Conservation (phyloP, 2,888 invertebrate species). For the Podotricha telesiphe region DNA sequence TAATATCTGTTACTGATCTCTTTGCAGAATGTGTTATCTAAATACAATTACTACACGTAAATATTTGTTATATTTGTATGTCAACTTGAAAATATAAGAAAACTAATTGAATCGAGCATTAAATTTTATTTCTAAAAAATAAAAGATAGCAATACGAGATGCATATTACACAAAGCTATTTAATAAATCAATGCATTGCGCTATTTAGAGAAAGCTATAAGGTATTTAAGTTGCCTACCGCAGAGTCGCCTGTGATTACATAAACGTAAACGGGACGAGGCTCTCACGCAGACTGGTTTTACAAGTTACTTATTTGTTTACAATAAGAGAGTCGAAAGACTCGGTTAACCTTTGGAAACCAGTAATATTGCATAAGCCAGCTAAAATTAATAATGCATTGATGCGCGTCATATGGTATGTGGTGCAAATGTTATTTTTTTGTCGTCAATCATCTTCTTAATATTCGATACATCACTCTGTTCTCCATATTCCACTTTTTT, state of each 20-base stretch:
- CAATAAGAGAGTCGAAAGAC: constrained; percentile 42
- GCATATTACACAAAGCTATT: neutral
- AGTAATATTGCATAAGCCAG: constrained; percentile 35
- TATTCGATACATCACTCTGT: too few species aligned
- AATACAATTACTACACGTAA: too few species aligned
- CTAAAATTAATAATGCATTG: constrained; percentile 19
- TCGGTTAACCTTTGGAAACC: constrained; percentile 42
- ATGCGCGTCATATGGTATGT: neutral
- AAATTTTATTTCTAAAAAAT: neutral
- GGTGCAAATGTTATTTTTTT: neutral
- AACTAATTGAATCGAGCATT: neutral
- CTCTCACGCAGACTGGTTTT: constrained; percentile 40
- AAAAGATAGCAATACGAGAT: neutral
- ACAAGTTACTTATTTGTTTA: constrained; percentile 42
- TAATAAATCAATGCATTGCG: neutral
- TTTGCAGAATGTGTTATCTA: too few species aligned
- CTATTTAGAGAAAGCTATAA: constrained; percentile 20
- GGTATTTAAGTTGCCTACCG: constrained; percentile 26
- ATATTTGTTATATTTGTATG: too few species aligned
- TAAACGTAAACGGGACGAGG: constrained; percentile 40
- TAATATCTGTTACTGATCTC: too few species aligned
- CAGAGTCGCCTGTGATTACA: constrained; percentile 41
- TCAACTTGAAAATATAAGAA: neutral
- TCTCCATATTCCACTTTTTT: too few species aligned
- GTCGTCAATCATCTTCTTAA: neutral